Evolutionary conservation across 2,113 vertebrate species (phyloP), one percentile per base, ranked within the genome.

Genomic region (Oostethus manadensis): DNA sequence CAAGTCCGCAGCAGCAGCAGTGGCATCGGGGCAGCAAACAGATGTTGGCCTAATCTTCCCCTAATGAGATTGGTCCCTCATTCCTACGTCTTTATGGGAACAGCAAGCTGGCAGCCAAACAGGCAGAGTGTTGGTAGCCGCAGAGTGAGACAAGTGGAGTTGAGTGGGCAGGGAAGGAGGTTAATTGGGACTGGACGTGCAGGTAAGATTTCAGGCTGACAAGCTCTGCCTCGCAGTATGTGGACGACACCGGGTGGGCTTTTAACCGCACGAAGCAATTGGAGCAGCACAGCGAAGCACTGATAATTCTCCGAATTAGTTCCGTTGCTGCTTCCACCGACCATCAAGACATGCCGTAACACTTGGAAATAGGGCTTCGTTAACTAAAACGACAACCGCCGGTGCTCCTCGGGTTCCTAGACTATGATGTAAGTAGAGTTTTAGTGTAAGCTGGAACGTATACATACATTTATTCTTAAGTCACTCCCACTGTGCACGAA

Each of bases 21-120:
- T 45, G 60, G 78, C 80, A 64, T 60, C 46, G 51, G 77, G 79
- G 87, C 87, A 83, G 88, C 79, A 86, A 86, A 84, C 87, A 89
- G 88, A 90, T 90, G 86, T 89, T 86, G 81, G 70, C 78, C 78
- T 87, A 88, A 89, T 90, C 86, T 82, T 84, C 80, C 81, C 71
- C 82, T 90, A 89, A 90, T 88, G 85, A 88, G 87, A 88, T 86
- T 79, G 81, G 77, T 89, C 85, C 82, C 84, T 88, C 77, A 79
- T 80, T 84, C 73, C 79, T 81, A 22, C 49, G 65, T 86, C 84
- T 88, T 84, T 84, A 85, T 77, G 73, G 73, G 81, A 86, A 73
- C 71, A 68, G 73, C 77, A 71, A 76, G 84, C 83, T 81, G 82
- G 84, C 77, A 72, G 79, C 56, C 74, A 56, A 66, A 74, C 78